phyloP scores from a whole-genome alignment of 1,140 invertebrate genomes.

The Panulirus ornatus region DNA sequence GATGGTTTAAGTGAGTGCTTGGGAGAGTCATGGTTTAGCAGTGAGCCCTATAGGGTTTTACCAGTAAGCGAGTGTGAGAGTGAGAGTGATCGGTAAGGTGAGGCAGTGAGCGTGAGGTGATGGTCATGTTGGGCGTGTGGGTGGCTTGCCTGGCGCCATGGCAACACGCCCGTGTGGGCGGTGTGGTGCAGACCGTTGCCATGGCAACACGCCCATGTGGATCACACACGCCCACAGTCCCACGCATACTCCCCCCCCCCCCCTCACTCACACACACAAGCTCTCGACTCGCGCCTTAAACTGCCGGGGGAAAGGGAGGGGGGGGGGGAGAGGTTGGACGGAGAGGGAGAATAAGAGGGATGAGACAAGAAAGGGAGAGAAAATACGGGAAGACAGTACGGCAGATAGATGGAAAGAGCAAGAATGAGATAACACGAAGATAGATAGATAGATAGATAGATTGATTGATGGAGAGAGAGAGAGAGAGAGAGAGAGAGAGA shows the following conservation, averaged over 20 bases:
- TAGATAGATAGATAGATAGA: too few relatives aligned
- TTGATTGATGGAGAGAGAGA: too few relatives aligned
- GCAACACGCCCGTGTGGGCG: neutral
- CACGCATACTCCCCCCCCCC: neutral
- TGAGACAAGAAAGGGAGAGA: neutral
- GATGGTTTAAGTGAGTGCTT: too few relatives aligned
- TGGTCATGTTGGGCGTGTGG: neutral
- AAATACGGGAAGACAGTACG: neutral
- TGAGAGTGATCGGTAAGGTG: neutral
- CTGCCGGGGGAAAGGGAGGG: too few relatives aligned
- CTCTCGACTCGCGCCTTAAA: too few relatives aligned
- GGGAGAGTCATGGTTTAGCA: too few relatives aligned
- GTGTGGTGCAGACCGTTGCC: constrained; percentile 5
- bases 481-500: constrained; percentile 47
- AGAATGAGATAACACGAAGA: constrained; percentile 34
- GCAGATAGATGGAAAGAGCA: neutral
- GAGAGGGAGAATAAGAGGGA: neutral
- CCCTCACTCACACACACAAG: too few relatives aligned
- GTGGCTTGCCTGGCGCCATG: neutral
- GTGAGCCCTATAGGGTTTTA: too few relatives aligned
- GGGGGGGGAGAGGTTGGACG: too few relatives aligned
- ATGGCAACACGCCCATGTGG: neutral
- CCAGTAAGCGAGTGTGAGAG: neutral
- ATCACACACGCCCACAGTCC: neutral
- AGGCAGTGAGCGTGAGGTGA: neutral